Percentiles rank a stretch among this genome's conserved stretches.
phyloP scores from a whole-genome alignment of 2,888 invertebrate genomes.

The Xestobium rufovillosum region DNA sequence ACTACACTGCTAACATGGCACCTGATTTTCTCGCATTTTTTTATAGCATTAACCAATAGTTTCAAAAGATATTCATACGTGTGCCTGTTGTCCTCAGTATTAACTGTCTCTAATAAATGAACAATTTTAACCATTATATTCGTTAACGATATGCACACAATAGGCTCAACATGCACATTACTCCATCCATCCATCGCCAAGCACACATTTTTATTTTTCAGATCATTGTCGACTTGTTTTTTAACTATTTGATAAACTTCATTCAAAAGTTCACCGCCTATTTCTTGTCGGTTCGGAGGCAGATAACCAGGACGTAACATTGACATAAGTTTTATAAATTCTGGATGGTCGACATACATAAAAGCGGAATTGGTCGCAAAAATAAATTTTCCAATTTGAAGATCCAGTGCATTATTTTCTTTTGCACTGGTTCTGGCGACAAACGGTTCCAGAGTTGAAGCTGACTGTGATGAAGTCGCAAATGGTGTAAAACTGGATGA shows the following conservation, averaged over 20 bases:
- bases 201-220: conserved; percentile 11
- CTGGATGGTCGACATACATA: conserved; percentile 9
- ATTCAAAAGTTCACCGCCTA: conserved; percentile 13
- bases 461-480: too few species aligned
- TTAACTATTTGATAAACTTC: too few species aligned
- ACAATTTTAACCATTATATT: conserved; percentile 2
- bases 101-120: conserved; percentile 16
- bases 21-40: too few species aligned
- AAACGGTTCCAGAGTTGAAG: too few species aligned
- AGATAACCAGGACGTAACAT: conserved; percentile 19
- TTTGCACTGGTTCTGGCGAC: conserved; percentile 4
- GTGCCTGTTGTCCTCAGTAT: conserved; percentile 18
- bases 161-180: conserved; percentile 20
- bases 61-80: conserved; percentile 16
- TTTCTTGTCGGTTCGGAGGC: conserved; percentile 14
- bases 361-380: conserved; percentile 16
- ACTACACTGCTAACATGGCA: too few species aligned
- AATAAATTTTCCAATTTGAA: conserved; percentile 15
- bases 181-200: conserved; percentile 21
- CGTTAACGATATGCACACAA: conserved; percentile 13
- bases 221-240: too few species aligned
- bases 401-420: conserved; percentile 10
- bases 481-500: too few species aligned
- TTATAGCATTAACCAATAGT: too few species aligned
- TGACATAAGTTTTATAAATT: conserved; percentile 13